Conservation (phyloP, 2,888 invertebrate genomes). For the Siphlonurus alternatus region DNA sequence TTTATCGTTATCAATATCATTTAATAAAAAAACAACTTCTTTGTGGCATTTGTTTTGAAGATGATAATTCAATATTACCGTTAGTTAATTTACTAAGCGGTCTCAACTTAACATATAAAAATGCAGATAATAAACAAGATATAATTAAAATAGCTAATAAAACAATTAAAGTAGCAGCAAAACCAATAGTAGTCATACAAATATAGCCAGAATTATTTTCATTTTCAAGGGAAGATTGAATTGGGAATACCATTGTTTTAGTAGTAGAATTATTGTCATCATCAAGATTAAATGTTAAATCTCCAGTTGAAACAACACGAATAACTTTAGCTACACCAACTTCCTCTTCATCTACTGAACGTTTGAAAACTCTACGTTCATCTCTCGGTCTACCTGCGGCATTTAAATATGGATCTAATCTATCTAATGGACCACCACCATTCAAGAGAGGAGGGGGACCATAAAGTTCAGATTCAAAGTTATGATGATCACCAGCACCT, state of each 20-base stretch:
- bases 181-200: conserved; percentile 90
- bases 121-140: conserved; percentile 72
- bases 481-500: conserved; percentile 32
- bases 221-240: conserved; percentile 22
- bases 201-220: conserved; percentile 52
- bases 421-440: conserved; percentile 12
- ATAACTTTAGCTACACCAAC: conserved; percentile 81
- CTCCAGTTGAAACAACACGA: conserved; percentile 80
- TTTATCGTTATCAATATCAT: no score
- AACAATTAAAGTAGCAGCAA: conserved; percentile 69
- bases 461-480: conserved; percentile 17
- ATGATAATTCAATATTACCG: not conserved
- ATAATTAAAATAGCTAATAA: conserved; percentile 65
- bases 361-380: conserved; percentile 50
- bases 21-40: not conserved
- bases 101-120: conserved; percentile 58
- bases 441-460: conserved; percentile 16
- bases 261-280: conserved; percentile 39
- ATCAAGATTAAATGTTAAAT: conserved; percentile 67
- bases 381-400: conserved; percentile 48
- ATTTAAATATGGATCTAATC: conserved; percentile 35
- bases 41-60: not conserved
- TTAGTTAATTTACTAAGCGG: conserved; percentile 11
- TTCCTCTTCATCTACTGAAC: conserved; percentile 45
- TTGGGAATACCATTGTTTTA: conserved; percentile 50